Evolutionary conservation across 2,797 vertebrate genomes (phyloP), one percentile per base, ranked within the genome.

Genomic region (Lophotriccus pileatus): DNA sequence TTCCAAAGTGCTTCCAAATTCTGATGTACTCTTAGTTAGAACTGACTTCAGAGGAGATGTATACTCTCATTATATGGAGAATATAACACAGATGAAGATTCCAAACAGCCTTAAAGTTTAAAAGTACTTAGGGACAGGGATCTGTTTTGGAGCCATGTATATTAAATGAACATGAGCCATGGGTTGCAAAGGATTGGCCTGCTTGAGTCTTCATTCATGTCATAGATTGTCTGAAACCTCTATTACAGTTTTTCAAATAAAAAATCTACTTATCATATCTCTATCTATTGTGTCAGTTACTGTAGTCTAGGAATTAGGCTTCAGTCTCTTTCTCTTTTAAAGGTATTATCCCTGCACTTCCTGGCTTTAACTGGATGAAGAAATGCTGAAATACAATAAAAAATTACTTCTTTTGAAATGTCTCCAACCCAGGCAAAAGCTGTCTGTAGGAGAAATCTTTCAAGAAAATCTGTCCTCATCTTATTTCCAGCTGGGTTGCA

Each of bases 391-490:
- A 91, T 52, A 68, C 62, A 59, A 69, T 4, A 23, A 94, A 93
- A 92, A 93, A 72, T 20, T 63, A 77, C 37, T 92, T 63, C n/a
- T 89, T 77, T 77, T 72, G 87, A 85, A 80, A 89, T 24, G 17
- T 62, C 50, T 85, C 62, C 55, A 92, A 50, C 19, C 3, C 52
- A 81, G 66, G 62, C 68, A 94, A 93, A 91, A 91, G 46, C 58
- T 91, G 82, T 68, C 79, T 7, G 7, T 72, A 63, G 73, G 47
- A 95, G 72, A 93, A 95, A 86, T 64, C 73, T 84, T 69, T 67
- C 84, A 89, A 93, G 92, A 91, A 92, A 94, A 87, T 94, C 82
- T 93, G 82, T 87, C 90, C 87, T 89, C 69, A 16, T 95, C 82
- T 72, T 84, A 49, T 66, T 89, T 95, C 84, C 89, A 91, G 75